A percentile compares a stretch with the other conserved stretches of the same genome.
phyloP scores from a whole-genome alignment of 2,113 vertebrate genomes.

The Tor tambroides region DNA sequence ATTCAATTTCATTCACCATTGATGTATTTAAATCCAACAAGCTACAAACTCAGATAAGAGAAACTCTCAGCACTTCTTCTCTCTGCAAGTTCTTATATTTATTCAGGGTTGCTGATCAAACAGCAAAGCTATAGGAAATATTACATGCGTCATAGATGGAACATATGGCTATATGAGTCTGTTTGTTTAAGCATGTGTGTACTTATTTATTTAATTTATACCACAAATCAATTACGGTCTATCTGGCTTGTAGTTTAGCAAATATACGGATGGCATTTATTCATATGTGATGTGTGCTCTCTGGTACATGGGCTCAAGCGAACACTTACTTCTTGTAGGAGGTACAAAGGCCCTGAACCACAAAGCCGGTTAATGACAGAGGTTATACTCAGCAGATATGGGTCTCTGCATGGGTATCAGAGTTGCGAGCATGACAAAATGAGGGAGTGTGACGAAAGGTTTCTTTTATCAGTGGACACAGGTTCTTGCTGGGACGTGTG shows the following conservation, averaged over 20 bases:
- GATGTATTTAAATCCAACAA: conserved; percentile 46
- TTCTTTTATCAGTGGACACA: not conserved
- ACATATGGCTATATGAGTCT: not conserved
- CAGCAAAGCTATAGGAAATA: not conserved
- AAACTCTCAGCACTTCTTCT: conserved; percentile 24
- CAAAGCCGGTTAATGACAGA: not conserved
- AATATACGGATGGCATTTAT: conserved; percentile 1
- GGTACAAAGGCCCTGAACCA: not conserved
- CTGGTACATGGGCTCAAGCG: not conserved
- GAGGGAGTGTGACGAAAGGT: too few relatives aligned
- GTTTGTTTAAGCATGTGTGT: conserved; percentile 7
- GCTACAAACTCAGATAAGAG: conserved; percentile 41
- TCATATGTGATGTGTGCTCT: not conserved
- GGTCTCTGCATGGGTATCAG: not conserved
- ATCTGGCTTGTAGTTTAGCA: not conserved
- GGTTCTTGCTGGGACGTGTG: not conserved
- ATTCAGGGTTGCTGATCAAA: conserved; percentile 28
- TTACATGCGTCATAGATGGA: not conserved
- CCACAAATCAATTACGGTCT: not conserved
- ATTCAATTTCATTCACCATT: conserved; percentile 43
- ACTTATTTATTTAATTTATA: conserved; percentile 5
- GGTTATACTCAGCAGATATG: not conserved
- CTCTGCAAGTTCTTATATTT: not conserved
- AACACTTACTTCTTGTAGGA: not conserved
- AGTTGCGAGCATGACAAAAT: not conserved